Evolutionary conservation across 2,888 invertebrate species (phyloP), one percentile per base, ranked within the genome.

Genomic region (Choristoneura rosaceana): DNA sequence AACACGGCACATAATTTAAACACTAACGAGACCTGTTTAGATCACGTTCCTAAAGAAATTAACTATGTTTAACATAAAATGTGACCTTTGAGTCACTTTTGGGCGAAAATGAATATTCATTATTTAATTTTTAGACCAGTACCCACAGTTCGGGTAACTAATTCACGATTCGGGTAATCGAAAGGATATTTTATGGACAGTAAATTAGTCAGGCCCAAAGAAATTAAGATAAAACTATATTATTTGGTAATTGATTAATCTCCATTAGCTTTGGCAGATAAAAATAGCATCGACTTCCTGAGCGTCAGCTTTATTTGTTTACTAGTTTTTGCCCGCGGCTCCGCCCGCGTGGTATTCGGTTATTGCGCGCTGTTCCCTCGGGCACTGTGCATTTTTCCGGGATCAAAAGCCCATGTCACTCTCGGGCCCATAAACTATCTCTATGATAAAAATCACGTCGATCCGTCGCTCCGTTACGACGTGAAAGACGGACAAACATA

Each of bases 61-160:
- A 62, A 58, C 47, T 45, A 58, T 67, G 38, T 55, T 34, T 14
- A 61, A 61, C 61, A 43, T 62, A 61, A 45, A 66, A 43, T 52
- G 65, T 61, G 52, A 67, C 66, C 61, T 71, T 62, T 45, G 61
- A 66, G 55, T 43, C 43, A 52, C 59, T 65, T 60, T 34, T 17
- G 34, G 33, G 15, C 15, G 34, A 50, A 41, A 50, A 15, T 65
- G 17, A 55, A 66, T 66, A 55, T 55, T 55, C 52, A 66, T 66
- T 25, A 41, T 55, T 55, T 4, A 25, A 55, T 25, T 55, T 52
- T 55, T 8, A 25, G 25, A 25, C 2, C 4, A 17, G 52, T 52
- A 52, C 52, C n/a, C n/a, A n/a, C n/a, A n/a, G n/a, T n/a, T n/a
- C n/a, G n/a, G n/a, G n/a, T n/a, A n/a, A n/a, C n/a, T n/a, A n/a